Evolutionary conservation across 2,888 invertebrate genomes (phyloP), one percentile per base, ranked within the genome.

Genomic region (Minunthozetes semirufus): DNA sequence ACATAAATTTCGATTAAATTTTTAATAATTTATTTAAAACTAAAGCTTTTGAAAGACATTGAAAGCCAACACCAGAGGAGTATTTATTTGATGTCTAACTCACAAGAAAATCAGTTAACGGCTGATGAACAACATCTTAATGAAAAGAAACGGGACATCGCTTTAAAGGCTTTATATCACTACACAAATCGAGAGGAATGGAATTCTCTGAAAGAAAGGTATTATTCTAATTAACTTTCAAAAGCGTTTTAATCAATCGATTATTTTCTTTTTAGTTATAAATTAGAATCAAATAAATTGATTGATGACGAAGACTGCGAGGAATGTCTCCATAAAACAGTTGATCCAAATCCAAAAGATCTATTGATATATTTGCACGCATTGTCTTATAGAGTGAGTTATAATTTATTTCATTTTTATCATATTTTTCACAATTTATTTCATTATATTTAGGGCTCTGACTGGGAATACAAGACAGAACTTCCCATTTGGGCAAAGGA

Each of bases 321-420:
- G 83, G 93, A 94, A 84, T 97, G 96, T 84, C 92, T 92, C 84
- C 91, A 93, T 76, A 87, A 91, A 77, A 95, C 93, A 85, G 86
- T 92, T 78, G 96, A 97, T 84, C 96, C 97, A 0, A 88, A 91
- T 78, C 92, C 93, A 0, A 88, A 91, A 79, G 94, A 96, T 83
- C 87, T 97, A 76, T 90, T 95, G 79, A 94, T 97, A 93, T 97
- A 93, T 84, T 87, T 97, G 63, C 97, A 97, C 84, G 96, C 96
- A 42, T 80, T 82, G 73, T 79, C 78, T 27, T 84, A 84, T 75
- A 79, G 81, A 79, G 82, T 82, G 77, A 76, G 76, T 72, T 13
- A 80, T 79, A 80, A 80, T 66, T 73, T 75, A 53, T 70, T 74
- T 50, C 75, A 77, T 78, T 72, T n/a, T n/a, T n/a, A n/a, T n/a